phyloP scores from a whole-genome alignment of 1,140 invertebrate species.

The Diabrotica undecimpunctata region DNA sequence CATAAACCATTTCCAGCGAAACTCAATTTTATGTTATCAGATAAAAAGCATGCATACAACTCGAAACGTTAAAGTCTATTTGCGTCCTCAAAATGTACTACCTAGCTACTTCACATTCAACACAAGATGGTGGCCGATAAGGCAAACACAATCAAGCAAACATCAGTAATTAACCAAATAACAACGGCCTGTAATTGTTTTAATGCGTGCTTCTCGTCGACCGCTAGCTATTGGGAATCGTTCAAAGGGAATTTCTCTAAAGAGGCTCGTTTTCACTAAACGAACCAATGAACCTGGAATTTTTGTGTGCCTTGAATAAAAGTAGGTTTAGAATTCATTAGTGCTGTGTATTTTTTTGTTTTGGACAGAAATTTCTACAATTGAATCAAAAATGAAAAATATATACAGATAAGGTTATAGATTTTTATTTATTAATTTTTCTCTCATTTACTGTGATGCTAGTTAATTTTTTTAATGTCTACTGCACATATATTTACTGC shows the following conservation, averaged over 20 bases:
- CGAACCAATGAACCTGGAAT: neutral
- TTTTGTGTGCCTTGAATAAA: neutral
- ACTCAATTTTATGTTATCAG: slow-evolving; percentile 19
- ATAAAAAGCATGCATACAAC: slow-evolving; percentile 26
- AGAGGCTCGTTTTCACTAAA: slow-evolving; percentile 26
- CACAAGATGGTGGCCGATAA: slow-evolving; percentile 36
- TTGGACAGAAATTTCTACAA: too few relatives aligned
- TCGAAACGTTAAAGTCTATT: slow-evolving; percentile 8
- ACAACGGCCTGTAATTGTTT: slow-evolving; percentile 37
- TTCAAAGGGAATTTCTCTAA: neutral
- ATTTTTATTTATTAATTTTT: too few relatives aligned
- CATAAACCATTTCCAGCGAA: neutral
- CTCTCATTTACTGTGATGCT: too few relatives aligned
- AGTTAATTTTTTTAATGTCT: too few relatives aligned
- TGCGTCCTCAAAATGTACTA: slow-evolving; percentile 20
- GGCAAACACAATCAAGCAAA: slow-evolving; percentile 33
- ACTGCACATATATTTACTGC: too few relatives aligned
- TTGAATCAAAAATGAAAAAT: too few relatives aligned
- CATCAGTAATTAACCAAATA: slow-evolving; percentile 37
- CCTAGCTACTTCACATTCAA: slow-evolving; percentile 28
- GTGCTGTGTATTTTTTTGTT: too few relatives aligned
- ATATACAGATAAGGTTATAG: too few relatives aligned
- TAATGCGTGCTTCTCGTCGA: slow-evolving; percentile 30
- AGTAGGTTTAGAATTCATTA: too few relatives aligned
- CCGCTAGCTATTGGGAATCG: neutral